A percentile compares a stretch with the other conserved stretches of the same genome.
Conservation (phyloP, 2,113 vertebrate genomes). For the Apeltes quadracus region DNA sequence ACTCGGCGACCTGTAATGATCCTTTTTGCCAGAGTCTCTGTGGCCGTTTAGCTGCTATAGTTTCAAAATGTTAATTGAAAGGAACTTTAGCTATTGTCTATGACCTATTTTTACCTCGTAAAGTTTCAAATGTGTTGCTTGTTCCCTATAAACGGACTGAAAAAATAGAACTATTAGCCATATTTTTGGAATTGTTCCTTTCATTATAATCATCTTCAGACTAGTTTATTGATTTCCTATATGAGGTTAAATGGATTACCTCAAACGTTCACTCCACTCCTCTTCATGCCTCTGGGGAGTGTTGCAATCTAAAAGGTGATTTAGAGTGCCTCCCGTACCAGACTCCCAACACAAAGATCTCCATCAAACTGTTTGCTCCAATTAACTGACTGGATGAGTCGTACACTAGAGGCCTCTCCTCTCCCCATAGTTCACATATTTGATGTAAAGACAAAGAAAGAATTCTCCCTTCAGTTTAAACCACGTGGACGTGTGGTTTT, state of each 20-base stretch:
- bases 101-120: background rate
- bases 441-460: constrained; percentile 25
- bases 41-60: background rate
- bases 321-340: background rate
- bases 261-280: background rate
- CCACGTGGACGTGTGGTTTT: constrained; percentile 14
- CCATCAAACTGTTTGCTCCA: constrained; percentile 56
- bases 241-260: constrained; percentile 25
- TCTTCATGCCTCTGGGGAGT: background rate
- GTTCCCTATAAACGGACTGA: constrained; percentile 8
- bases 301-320: constrained; percentile 11
- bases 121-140: background rate
- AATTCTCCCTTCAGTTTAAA: constrained; percentile 28
- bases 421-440: constrained; percentile 12
- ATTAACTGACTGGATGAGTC: constrained; percentile 22
- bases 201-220: constrained; percentile 1
- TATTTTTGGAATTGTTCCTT: background rate
- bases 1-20: background rate
- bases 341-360: constrained; percentile 25
- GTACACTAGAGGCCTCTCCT: constrained; percentile 17
- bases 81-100: background rate
- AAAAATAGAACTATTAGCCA: background rate
- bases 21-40: background rate
- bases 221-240: constrained; percentile 29
- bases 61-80: background rate